Percentiles rank a stretch among this genome's conserved stretches.
These are phyloP conservation scores for Aphelocoma coerulescens DNA, from an alignment of 2,113 vertebrate species.

Conservation along the genomic window DNA sequence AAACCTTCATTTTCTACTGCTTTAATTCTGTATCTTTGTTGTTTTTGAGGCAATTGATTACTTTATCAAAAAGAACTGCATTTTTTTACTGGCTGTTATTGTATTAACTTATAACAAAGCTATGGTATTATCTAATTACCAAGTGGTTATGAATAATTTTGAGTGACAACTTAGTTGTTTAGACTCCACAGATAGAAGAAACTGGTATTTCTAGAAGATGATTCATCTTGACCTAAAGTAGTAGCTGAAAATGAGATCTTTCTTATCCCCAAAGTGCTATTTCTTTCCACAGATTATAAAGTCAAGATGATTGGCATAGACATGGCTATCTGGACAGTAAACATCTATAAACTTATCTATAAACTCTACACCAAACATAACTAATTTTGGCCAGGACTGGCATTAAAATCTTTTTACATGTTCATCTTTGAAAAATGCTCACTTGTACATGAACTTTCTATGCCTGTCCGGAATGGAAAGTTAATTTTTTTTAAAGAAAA, in stretches of 20 bases:
- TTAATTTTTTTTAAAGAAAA: accelerated
- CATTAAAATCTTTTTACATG: neutral
- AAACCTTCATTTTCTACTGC: neutral
- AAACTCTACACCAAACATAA: neutral
- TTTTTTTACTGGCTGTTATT: neutral
- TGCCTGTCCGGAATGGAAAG: neutral
- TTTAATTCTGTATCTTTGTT: neutral
- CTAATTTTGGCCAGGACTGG: neutral
- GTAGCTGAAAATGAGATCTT: neutral
- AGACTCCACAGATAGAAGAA: neutral
- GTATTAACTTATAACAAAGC: neutral
- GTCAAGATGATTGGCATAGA: neutral
- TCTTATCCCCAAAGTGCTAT: neutral
- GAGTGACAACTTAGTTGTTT: neutral
- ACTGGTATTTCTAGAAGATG: neutral
- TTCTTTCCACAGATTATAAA: neutral
- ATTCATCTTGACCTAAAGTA: neutral
- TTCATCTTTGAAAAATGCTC: neutral
- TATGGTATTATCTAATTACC: neutral
- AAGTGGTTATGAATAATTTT: neutral
- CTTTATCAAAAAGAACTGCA: neutral
- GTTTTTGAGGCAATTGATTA: neutral
- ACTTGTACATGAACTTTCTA: neutral
- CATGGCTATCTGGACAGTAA: neutral
- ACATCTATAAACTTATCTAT: neutral